phyloP scores from a whole-genome alignment of 2,888 invertebrate genomes.

The Hoplodrina ambigua region DNA sequence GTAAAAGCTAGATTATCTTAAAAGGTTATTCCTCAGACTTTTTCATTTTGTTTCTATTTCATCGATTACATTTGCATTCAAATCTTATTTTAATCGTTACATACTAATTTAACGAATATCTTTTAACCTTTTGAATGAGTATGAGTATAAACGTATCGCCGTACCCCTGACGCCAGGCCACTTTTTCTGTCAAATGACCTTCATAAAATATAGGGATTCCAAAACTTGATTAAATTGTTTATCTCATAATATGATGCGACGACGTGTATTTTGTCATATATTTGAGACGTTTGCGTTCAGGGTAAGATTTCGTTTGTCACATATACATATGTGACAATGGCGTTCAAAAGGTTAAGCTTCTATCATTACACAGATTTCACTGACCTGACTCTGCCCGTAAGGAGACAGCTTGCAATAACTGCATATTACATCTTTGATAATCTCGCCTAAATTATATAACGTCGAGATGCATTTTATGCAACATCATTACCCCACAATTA shows the following conservation, averaged over 20 bases:
- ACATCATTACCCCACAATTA: slow-evolving; percentile 39
- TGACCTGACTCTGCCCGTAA: slow-evolving; percentile 7
- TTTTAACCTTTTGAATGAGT: no score
- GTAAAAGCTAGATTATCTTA: slow-evolving; percentile 30
- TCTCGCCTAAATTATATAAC: slow-evolving; percentile 42
- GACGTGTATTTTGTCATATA: no score
- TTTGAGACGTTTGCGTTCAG: no score
- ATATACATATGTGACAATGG: no score
- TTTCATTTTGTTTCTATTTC: slow-evolving; percentile 21
- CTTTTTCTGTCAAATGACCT: no score
- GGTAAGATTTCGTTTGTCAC: no score
- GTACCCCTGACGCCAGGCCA: no score
- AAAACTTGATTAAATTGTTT: no score
- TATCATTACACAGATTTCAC: slow-evolving; percentile 29
- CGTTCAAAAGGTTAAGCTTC: not conserved
- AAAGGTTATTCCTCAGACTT: slow-evolving; percentile 25
- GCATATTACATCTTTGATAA: slow-evolving; percentile 35
- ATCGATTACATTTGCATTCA: slow-evolving; percentile 18
- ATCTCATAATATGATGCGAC: no score
- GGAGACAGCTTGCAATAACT: slow-evolving; percentile 26
- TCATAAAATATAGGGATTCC: no score
- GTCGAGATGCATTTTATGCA: slow-evolving; percentile 45
- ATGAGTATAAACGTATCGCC: no score
- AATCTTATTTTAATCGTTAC: slow-evolving; percentile 4
- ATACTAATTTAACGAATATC: slow-evolving; percentile 10